Percentiles rank a stretch among this genome's conserved stretches.
phyloP scores from a whole-genome alignment of 2,888 invertebrate genomes.

The Sthenelais limicola region DNA sequence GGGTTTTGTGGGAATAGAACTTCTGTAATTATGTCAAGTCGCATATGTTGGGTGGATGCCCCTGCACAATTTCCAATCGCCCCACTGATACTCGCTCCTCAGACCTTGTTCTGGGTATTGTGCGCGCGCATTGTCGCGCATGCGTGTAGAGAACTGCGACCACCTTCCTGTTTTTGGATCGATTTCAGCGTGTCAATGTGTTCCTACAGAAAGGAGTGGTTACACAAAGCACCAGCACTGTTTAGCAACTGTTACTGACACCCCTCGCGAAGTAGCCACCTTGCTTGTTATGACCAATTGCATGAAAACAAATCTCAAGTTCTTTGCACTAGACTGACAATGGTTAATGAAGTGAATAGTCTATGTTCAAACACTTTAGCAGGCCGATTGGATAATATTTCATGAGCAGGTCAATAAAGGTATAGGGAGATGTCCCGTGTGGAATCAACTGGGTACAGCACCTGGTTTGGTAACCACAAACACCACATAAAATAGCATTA shows the following conservation, averaged over 20 bases:
- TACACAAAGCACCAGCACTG: background rate
- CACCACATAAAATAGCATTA: too few relatives aligned
- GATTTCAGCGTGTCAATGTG: conserved; percentile 7
- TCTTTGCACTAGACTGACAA: conserved; percentile 8
- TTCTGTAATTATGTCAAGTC: conserved; percentile 30
- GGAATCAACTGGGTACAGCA: too few relatives aligned
- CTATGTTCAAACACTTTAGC: too few relatives aligned
- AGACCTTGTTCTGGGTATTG: background rate
- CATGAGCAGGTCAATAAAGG: too few relatives aligned
- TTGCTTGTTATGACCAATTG: conserved; percentile 6
- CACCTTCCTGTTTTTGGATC: conserved; percentile 5
- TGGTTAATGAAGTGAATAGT: too few relatives aligned
- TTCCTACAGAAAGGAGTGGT: background rate
- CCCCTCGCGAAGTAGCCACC: background rate
- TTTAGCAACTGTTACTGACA: conserved; percentile 32
- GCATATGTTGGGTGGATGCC: conserved; percentile 12
- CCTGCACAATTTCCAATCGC: conserved; percentile 3
- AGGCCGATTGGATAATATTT: too few relatives aligned
- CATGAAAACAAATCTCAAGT: conserved; percentile 4
- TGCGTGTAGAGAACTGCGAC: conserved; percentile 9
- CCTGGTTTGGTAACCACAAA: too few relatives aligned
- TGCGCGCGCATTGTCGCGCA: conserved; percentile 14
- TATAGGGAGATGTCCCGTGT: too few relatives aligned
- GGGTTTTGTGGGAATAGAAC: too few relatives aligned
- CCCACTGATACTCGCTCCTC: conserved; percentile 2